Percentiles rank a stretch among this genome's conserved stretches.
Conservation (phyloP, 1,140 invertebrate genomes). For the Halotydeus destructor region DNA sequence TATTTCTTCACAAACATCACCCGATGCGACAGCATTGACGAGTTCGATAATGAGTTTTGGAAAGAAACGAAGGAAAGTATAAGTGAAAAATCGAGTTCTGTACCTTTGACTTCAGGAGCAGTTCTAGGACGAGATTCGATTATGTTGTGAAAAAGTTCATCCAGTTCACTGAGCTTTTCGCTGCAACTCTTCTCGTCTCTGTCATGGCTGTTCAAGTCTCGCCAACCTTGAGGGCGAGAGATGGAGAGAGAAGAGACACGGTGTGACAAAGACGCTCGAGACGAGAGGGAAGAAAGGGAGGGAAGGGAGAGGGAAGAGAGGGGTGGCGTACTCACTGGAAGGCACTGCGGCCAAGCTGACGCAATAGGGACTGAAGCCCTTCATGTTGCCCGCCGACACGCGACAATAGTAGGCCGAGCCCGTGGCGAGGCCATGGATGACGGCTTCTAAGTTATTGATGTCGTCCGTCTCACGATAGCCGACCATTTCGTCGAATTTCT, state of each 20-base stretch:
- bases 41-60: background rate
- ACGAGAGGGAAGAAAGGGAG: no score
- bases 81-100: slow-evolving; percentile 2
- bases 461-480: slow-evolving; percentile 48
- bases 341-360: no score
- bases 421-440: slow-evolving; percentile 40
- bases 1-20: no score
- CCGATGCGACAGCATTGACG: background rate
- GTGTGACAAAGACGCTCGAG: no score
- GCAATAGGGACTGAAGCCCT: slow-evolving; percentile 64
- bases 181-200: no score
- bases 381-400: slow-evolving; percentile 56
- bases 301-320: no score
- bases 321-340: slow-evolving; percentile 50
- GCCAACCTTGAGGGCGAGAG: slow-evolving; percentile 25
- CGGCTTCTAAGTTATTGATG: slow-evolving; percentile 32
- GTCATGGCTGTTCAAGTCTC: no score
- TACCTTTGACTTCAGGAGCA: slow-evolving; percentile 25
- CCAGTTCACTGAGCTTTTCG: slow-evolving; percentile 45
- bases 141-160: slow-evolving; percentile 41
- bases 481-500: slow-evolving; percentile 52
- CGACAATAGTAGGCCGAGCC: slow-evolving; percentile 68
- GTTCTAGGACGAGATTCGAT: slow-evolving; percentile 23
- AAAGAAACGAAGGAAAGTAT: no score
- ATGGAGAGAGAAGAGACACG: no score